These are phyloP conservation scores for Porphyrio hochstetteri DNA, from an alignment of 2,113 vertebrate species.

Conservation along the genomic window DNA sequence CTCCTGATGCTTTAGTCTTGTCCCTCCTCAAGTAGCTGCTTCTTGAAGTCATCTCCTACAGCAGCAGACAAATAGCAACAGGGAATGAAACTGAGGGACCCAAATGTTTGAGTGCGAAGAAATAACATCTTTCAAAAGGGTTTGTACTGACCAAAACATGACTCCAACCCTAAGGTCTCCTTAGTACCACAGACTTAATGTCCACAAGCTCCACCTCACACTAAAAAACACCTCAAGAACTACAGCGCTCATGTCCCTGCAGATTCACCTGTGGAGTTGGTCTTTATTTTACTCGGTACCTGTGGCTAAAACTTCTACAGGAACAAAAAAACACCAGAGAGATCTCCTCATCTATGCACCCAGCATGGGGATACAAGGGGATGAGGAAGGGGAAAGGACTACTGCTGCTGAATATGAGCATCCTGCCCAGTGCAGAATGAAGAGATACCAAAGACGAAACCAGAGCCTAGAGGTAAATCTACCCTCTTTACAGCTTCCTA, in stretches of 20 bases:
- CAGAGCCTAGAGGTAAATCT: not conserved
- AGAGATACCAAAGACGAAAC: not conserved
- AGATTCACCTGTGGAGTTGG: not conserved
- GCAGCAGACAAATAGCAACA: not conserved
- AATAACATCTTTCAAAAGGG: not conserved
- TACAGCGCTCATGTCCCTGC: not conserved
- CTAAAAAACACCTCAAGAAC: not conserved
- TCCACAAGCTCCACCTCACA: not conserved
- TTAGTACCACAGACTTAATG: not conserved
- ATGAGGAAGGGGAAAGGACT: not conserved
- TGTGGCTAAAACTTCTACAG: not conserved
- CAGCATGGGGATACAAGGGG: not conserved
- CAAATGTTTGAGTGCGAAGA: no score
- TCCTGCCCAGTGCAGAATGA: not conserved
- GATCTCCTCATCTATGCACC: not conserved
- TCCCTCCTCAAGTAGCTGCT: not conserved
- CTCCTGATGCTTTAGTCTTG: not conserved
- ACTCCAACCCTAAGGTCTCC: not conserved
- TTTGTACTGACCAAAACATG: not conserved
- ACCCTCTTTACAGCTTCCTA: not conserved
- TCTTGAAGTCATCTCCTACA: not conserved
- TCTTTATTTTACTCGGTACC: not conserved
- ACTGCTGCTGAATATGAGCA: accelerated
- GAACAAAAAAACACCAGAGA: not conserved
- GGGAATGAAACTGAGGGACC: accelerated